Evolutionary conservation across 2,888 invertebrate species (phyloP).

Genomic region (Netelia melanura): DNA sequence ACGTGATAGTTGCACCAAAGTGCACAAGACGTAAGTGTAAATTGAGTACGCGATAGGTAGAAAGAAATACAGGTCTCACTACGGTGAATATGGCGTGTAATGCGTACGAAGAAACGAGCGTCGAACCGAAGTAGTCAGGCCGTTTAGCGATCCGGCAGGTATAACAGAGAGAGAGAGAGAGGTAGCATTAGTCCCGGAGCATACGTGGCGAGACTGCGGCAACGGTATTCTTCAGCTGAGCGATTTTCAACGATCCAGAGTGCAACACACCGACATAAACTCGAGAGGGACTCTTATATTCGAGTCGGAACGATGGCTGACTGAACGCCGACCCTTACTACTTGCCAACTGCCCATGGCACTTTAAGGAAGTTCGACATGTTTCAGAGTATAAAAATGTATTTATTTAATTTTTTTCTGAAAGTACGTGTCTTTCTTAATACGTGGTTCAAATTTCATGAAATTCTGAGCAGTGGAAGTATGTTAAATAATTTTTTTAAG

Average conservation of each 20-base stretch:
- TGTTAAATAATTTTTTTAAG: no score
- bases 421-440: no score
- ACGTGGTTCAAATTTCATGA: no score
- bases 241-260: conserved; percentile 1
- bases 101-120: conserved; percentile 27
- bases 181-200: conserved; percentile 14
- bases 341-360: conserved; percentile 5
- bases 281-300: conserved; percentile 9
- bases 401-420: no score
- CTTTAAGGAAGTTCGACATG: neutral
- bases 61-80: neutral
- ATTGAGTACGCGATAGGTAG: neutral
- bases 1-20: no score
- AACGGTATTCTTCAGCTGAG: conserved; percentile 1
- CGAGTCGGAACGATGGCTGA: conserved; percentile 40
- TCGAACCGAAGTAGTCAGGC: conserved; percentile 53
- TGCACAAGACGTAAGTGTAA: neutral
- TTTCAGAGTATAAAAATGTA: no score
- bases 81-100: neutral
- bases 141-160: conserved; percentile 50
- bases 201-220: conserved; percentile 14
- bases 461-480: no score
- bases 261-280: conserved; percentile 14
- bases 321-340: conserved; percentile 29
- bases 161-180: neutral